phyloP scores from a whole-genome alignment of 2,888 invertebrate genomes.

The Ashinkailepas kermadecensis region DNA sequence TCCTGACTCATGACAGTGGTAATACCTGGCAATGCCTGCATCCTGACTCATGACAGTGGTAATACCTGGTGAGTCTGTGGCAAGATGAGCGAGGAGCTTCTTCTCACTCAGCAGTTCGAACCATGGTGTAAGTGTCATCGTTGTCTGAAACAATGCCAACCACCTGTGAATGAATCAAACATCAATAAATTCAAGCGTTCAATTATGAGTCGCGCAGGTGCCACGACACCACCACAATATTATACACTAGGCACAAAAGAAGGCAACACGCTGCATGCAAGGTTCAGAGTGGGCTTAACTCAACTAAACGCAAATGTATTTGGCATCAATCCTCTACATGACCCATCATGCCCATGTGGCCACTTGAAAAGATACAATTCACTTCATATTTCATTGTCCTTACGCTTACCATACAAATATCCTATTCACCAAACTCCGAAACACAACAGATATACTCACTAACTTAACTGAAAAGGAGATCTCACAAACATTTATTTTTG shows the following conservation, averaged over 20 bases:
- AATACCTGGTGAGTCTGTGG: not conserved
- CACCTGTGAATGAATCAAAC: not conserved
- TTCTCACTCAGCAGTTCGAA: conserved; percentile 8
- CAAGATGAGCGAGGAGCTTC: not conserved
- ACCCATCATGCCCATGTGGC: not conserved
- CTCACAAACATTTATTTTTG: not conserved
- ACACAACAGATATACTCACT: not conserved
- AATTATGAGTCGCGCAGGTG: not conserved
- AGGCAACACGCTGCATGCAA: not conserved
- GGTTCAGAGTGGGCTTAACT: not conserved
- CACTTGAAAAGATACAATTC: not conserved
- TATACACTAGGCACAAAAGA: not conserved
- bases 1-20: not conserved
- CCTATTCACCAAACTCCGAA: not conserved
- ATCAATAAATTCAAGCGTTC: not conserved
- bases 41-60: too few relatives aligned
- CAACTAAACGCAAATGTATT: too few relatives aligned
- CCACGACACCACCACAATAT: not conserved
- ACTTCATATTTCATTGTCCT: not conserved
- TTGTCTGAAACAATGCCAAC: not conserved
- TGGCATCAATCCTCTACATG: not conserved
- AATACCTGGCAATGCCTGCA: not conserved
- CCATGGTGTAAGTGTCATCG: not conserved
- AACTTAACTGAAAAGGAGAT: not conserved
- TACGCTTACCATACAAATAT: not conserved